phyloP scores from a whole-genome alignment of 2,113 vertebrate genomes.

The Zosterops lateralis region DNA sequence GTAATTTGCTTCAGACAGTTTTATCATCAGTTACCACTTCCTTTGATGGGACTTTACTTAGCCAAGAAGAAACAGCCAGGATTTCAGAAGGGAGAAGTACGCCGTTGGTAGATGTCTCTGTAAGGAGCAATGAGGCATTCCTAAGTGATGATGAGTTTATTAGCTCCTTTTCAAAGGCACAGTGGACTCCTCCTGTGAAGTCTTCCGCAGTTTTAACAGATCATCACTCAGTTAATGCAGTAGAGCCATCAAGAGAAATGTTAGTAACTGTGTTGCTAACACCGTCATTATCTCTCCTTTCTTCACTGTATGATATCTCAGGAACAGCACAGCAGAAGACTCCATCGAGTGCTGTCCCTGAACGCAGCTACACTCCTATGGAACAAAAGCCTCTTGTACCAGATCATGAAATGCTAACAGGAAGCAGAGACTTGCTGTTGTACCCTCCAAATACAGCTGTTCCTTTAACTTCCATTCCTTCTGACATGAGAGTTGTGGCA shows the following conservation, averaged over 20 bases:
- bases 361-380: neutral
- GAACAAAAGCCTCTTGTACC: slow-evolving; percentile 12
- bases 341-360: neutral
- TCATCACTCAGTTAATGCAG: slow-evolving; percentile 13
- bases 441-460: slow-evolving; percentile 19
- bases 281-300: slow-evolving; percentile 36
- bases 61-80: slow-evolving; percentile 10
- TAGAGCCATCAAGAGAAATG: slow-evolving; percentile 21
- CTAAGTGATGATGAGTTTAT: slow-evolving; percentile 59
- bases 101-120: neutral
- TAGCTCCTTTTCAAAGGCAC: slow-evolving; percentile 67
- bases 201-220: slow-evolving; percentile 28
- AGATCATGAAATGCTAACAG: neutral
- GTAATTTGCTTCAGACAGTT: neutral
- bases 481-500: neutral
- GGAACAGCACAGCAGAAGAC: slow-evolving; percentile 23
- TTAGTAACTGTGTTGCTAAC: slow-evolving; percentile 17
- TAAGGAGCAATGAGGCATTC: slow-evolving; percentile 60
- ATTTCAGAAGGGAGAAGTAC: slow-evolving; percentile 18
- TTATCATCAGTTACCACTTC: slow-evolving; percentile 32
- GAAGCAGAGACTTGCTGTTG: slow-evolving; percentile 42
- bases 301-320: neutral
- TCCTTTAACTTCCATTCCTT: slow-evolving; percentile 40
- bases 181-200: slow-evolving; percentile 56
- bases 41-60: slow-evolving; percentile 54